Percentiles rank a stretch among this genome's conserved stretches.
phyloP scores from a whole-genome alignment of 2,888 invertebrate genomes.

The Vesta saturnalis region DNA sequence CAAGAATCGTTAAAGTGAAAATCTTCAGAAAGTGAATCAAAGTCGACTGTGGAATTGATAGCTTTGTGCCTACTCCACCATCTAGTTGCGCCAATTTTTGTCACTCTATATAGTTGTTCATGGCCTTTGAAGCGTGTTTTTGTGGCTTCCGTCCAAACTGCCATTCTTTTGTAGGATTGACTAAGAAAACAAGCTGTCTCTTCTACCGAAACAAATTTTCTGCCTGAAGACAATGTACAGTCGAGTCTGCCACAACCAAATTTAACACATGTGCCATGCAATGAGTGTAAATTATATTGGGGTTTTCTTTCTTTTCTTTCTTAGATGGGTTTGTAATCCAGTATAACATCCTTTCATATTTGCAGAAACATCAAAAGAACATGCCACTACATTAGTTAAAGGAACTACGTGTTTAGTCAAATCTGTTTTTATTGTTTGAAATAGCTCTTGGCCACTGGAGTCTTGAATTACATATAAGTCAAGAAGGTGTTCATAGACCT shows the following conservation, averaged over 20 bases:
- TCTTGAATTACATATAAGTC: not conserved
- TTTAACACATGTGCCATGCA: not conserved
- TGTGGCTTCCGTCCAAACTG: not conserved
- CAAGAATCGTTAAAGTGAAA: not conserved
- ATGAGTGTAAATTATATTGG: no score
- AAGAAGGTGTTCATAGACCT: not conserved
- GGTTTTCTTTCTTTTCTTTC: no score
- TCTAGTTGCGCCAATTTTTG: not conserved
- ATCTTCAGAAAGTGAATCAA: not conserved
- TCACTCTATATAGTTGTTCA: not conserved
- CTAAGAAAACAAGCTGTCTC: not conserved
- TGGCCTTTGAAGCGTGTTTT: not conserved
- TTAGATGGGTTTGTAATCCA: not conserved
- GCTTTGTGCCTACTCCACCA: not conserved
- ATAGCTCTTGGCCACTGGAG: not conserved
- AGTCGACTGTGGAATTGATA: not conserved
- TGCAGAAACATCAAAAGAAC: not conserved
- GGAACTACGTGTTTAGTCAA: not conserved
- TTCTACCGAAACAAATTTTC: not conserved
- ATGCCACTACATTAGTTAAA: not conserved
- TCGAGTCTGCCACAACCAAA: not conserved
- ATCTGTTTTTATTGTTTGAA: not conserved
- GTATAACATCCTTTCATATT: not conserved
- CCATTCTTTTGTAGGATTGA: conserved; percentile 1
- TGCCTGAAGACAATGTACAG: not conserved